Base-by-base conservation (phyloP, 2,888 invertebrate species). In the Dendrolimus houi region DNA sequence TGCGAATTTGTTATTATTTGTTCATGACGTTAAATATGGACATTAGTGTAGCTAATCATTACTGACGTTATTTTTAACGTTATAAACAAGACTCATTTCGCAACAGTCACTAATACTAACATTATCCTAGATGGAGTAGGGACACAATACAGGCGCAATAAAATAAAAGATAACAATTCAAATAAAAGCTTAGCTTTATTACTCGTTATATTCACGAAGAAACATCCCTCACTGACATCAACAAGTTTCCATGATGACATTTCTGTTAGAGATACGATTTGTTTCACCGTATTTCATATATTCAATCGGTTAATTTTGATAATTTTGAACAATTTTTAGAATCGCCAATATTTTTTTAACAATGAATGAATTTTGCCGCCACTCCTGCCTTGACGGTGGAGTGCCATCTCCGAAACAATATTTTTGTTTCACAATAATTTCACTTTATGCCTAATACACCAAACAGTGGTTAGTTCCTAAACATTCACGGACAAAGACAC, bases 101-200 rank as follows among this genome's bases (percentile, higher is more conserved):
- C 17, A 17, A 2, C 17, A 1, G 17, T 17, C 17, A 17, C 17
- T 2, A 2, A 17, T 17, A 17, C 1, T 17, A 17, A 17, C 17
- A 17, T 17, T 17, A 17, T 17, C 17, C 29, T 29, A 29, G 6
- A 6, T 29, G 29, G 29, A 29, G 6, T 3, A 29, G 29, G 29
- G 29, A 6, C 29, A 29, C 6, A 29, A 29, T 29, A 29, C 29
- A 6, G 29, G 29, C 6, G 29, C 29, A 47, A 59, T 60, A 86
- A 29, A 89, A 87, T 87, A 81, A 90, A 89, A 88, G 72, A 60
- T 79, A 65, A 60, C 57, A 64, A 68, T 66, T 93, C 93, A 93
- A 93, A 93, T 93, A 93, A 93, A 93, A 93, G 93, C 93, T 93
- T 93, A 93, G 93, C 93, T 93, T 93, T 93, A 93, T 93, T 93